Percentiles rank a stretch among this genome's conserved stretches.
Conservation (phyloP, 2,888 invertebrate genomes). For the Erebia aethiops region DNA sequence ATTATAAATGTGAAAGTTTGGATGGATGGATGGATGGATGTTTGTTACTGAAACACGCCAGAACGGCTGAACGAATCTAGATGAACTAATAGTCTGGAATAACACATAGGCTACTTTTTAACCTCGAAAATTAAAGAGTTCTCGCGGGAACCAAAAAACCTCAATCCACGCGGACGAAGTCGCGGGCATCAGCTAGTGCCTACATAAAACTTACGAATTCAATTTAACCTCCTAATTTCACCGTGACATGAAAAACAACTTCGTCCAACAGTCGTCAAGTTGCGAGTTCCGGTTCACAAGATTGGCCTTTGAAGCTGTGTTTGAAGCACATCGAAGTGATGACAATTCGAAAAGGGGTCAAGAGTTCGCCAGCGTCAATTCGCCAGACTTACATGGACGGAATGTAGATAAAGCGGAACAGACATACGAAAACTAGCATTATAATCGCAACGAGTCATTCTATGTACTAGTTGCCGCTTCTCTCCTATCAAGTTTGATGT, state of each 20-base stretch:
- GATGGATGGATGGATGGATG: too few species aligned
- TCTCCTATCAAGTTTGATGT: too few species aligned
- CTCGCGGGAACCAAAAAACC: too few species aligned
- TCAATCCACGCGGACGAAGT: too few species aligned
- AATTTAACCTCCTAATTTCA: not conserved
- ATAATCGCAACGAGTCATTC: not conserved
- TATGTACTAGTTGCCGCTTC: too few species aligned
- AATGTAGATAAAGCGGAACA: not conserved
- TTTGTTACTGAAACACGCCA: too few species aligned
- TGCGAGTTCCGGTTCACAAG: not conserved
- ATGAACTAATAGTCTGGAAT: too few species aligned
- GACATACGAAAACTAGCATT: not conserved
- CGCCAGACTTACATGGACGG: not conserved
- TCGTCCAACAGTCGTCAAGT: not conserved
- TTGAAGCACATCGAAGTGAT: not conserved
- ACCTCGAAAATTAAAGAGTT: too few species aligned
- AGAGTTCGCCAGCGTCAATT: not conserved
- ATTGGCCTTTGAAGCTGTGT: not conserved
- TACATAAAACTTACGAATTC: not conserved
- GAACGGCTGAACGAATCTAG: too few species aligned
- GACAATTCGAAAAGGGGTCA: constrained; percentile 1
- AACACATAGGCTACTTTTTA: too few species aligned
- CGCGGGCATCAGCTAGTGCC: too few species aligned
- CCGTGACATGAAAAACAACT: not conserved
- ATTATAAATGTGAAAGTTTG: too few species aligned